Evolutionary conservation across 2,888 invertebrate genomes (phyloP), one percentile per base, ranked within the genome.

Genomic region (Aleiodes leptofemur): DNA sequence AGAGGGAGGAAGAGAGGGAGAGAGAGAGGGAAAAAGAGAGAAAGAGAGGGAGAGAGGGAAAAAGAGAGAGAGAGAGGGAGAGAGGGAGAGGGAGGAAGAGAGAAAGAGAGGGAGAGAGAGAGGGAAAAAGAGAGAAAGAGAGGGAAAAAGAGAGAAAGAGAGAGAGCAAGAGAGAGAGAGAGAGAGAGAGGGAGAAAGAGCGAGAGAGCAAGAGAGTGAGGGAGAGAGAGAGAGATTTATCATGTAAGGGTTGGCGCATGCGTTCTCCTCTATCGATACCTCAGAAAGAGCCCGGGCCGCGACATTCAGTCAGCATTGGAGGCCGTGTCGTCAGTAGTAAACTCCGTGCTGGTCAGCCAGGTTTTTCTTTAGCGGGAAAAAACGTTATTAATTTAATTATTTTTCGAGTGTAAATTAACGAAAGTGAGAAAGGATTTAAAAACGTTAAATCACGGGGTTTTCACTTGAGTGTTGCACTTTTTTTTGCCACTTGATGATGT

Each of bases 271-370:
- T 84, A 84, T 84, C 84, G 80, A 80, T 80, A 77, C 80, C 78
- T 78, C 78, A 82, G 79, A 86, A 85, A 82, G 79, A 86, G 85
- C 88, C 89, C 88, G 87, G 88, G 77, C 72, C 78, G 69, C 74
- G 71, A 72, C 71, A 76, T 74, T 76, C 77, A 73, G 77, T 59
- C 14, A 71, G 72, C 74, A 56, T 59, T 77, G 73, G 72, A 76
- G 51, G 76, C 74, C 74, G 75, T 74, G 74, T 64, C 81, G 80
- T 81, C 83, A 88, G 88, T 89, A 87, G 88, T 88, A 85, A 87
- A 86, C 81, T 85, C 87, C 83, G 83, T 86, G 82, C 85, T 83
- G 85, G 84, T 86, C 86, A 85, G 86, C 82, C 85, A 83, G 82
- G 83, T 79, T 77, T 77, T 79, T 79, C 77, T 61, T 43, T 16